Base-by-base conservation (phyloP, 2,113 vertebrate genomes). In the Malurus alboscapulatus region DNA sequence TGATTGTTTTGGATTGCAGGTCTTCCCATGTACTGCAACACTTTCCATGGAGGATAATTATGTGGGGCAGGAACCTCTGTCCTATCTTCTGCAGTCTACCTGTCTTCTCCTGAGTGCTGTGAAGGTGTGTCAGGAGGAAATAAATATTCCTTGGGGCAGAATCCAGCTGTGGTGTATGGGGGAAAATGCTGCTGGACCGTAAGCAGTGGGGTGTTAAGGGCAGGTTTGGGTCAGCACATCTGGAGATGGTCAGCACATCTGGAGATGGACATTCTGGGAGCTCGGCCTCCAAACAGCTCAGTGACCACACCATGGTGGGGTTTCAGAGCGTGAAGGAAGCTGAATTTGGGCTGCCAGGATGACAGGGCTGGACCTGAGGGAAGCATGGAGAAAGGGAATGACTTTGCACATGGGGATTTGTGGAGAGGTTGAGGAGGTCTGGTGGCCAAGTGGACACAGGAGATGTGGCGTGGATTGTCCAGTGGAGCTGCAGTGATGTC, bases 401-500 rank as follows among this genome's bases (percentile, higher is more conserved):
- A 40, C 25, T 81, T 54, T 45, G 73, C 34, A 20, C 29, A 2
- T 7, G 2, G 32, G 19, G 53, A 6, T 32, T 6, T 45, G 25
- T 7, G 57, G 26, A 7, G 68, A 17, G 36, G 36, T 24, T 24
- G 50, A 59, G 75, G 19, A 8, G 30, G 9, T 24, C 48, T 51
- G 51, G 3, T 14, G 58, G 26, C 61, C 1, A 4, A 4, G 40
- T 1, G 34, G 40, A 12, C 12, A 6, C 2, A 1, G 8, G 67
- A 34, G 40, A 6, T 20, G 32, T 30, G 25, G 5, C 19, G 13
- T 1, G 15, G 69, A 0, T 4, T 9, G 26, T 25, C 29, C 32
- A 6, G 12, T 6, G 57, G 14, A 12, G 10, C 25, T 6, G 17
- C 0, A 2, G 26, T 63, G 3, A 0, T 1, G 15, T 4, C 51